Conservation (phyloP, 2,797 vertebrate genomes). For the Betta splendens region DNA sequence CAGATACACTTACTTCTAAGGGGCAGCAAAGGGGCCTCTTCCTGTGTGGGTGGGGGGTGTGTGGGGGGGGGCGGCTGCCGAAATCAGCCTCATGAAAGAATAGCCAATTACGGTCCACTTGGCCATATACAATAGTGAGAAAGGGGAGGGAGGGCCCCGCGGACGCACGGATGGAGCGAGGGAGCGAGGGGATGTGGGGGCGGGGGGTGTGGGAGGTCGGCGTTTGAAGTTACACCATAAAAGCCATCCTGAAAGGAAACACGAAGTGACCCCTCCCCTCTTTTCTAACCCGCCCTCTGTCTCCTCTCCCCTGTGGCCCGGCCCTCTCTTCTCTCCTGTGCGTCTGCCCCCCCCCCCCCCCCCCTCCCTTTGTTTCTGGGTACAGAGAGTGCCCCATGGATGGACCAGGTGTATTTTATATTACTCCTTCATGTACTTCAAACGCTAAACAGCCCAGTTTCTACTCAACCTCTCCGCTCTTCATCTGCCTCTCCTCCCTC, state of each 20-base stretch:
- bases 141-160: conserved; percentile 65
- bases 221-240: conserved; percentile 87
- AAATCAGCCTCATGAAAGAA: conserved; percentile 79
- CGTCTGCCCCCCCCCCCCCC: conserved; percentile 52
- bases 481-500: conserved; percentile 49
- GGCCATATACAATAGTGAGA: conserved; percentile 79
- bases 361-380: conserved; percentile 71
- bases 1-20: conserved; percentile 60
- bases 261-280: conserved; percentile 71
- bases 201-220: conserved; percentile 69
- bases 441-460: conserved; percentile 70
- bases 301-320: conserved; percentile 58
- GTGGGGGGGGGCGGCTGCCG: conserved; percentile 42
- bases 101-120: conserved; percentile 84
- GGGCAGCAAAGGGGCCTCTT: conserved; percentile 73
- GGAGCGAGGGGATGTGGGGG: conserved; percentile 41
- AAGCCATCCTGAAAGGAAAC: conserved; percentile 86
- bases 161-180: conserved; percentile 63
- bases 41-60: conserved; percentile 56
- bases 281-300: conserved; percentile 48
- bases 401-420: conserved; percentile 87
- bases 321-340: conserved; percentile 50
- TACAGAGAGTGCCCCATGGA: conserved; percentile 70
- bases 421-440: conserved; percentile 84
- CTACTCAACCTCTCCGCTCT: conserved; percentile 54